Percentiles rank a stretch among this genome's conserved stretches.
Conservation (phyloP, 1,140 invertebrate genomes). For the Leptinotarsa undecemlineata region DNA sequence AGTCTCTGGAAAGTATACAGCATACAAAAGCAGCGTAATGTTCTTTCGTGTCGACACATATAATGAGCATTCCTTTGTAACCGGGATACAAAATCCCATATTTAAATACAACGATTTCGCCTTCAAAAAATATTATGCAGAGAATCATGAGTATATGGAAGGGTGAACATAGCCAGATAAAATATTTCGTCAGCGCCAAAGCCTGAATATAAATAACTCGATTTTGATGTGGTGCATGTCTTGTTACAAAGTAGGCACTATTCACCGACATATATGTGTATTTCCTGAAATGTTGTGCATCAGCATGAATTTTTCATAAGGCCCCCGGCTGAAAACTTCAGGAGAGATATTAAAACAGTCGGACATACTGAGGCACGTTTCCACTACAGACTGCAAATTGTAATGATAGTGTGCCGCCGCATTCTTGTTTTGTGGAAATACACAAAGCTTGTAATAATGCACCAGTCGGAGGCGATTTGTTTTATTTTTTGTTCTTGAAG, state of each 20-base stretch:
- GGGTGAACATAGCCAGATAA: conserved; percentile 17
- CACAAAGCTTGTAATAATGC: no score
- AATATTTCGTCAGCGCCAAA: conserved; percentile 18
- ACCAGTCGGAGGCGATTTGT: no score
- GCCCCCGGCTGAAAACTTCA: not conserved
- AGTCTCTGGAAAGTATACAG: not conserved
- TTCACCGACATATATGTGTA: conserved; percentile 14
- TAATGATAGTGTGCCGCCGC: no score
- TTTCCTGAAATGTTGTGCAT: conserved; percentile 21
- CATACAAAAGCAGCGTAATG: conserved; percentile 14
- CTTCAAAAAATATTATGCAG: not conserved
- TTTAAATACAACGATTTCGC: conserved; percentile 14
- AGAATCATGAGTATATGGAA: not conserved
- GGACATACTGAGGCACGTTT: not conserved
- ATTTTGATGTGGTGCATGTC: conserved; percentile 28
- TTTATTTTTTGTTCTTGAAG: no score
- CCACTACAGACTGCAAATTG: not conserved
- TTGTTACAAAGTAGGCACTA: conserved; percentile 25
- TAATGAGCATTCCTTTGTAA: conserved; percentile 21
- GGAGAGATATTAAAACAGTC: conserved; percentile 7
- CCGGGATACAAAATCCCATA: not conserved
- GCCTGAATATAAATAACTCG: conserved; percentile 22
- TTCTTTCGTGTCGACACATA: conserved; percentile 5
- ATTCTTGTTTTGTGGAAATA: no score
- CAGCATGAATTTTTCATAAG: conserved; percentile 25